These are phyloP conservation scores for Drymonia ruficornis DNA, from an alignment of 2,888 invertebrate species.

Conservation along the genomic window DNA sequence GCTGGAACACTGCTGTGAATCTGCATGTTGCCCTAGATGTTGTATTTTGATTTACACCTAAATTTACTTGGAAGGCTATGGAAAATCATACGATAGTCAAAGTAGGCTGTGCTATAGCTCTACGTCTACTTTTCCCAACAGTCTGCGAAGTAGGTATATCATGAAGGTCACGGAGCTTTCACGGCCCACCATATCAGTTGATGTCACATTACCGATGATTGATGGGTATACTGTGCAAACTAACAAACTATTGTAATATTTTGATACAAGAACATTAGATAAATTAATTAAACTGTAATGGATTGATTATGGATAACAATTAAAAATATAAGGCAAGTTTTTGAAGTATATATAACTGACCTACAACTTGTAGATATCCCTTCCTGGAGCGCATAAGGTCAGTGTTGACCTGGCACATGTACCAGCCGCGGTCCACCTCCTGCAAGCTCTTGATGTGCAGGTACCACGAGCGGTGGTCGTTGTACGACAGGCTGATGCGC, in stretches of 20 bases:
- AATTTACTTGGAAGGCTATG: too few relatives aligned
- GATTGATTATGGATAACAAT: neutral
- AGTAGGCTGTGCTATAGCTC: too few relatives aligned
- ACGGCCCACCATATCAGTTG: slow-evolving; percentile 95
- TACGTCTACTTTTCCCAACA: neutral
- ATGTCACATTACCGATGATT: slow-evolving; percentile 95
- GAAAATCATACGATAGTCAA: too few relatives aligned
- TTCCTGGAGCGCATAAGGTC: slow-evolving; percentile 96
- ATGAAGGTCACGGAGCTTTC: slow-evolving; percentile 93
- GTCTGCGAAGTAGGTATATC: neutral
- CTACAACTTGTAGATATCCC: slow-evolving; percentile 95
- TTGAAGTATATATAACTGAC: slow-evolving; percentile 85
- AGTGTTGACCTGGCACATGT: slow-evolving; percentile 96
- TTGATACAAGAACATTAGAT: slow-evolving; percentile 14
- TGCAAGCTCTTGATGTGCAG: slow-evolving; percentile 95
- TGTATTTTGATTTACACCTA: too few relatives aligned
- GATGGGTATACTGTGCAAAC: slow-evolving; percentile 92
- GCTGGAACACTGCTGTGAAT: too few relatives aligned
- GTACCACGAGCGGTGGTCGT: slow-evolving; percentile 96
- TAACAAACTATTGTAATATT: slow-evolving; percentile 31
- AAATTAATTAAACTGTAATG: slow-evolving; percentile 17
- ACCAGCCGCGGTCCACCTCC: slow-evolving; percentile 95
- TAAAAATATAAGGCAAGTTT: too few relatives aligned
- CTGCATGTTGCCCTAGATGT: too few relatives aligned
- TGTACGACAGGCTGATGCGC: slow-evolving; percentile 93